Evolutionary conservation across 2,888 invertebrate species (phyloP).

Genomic region (Caenorhabditis afra): DNA sequence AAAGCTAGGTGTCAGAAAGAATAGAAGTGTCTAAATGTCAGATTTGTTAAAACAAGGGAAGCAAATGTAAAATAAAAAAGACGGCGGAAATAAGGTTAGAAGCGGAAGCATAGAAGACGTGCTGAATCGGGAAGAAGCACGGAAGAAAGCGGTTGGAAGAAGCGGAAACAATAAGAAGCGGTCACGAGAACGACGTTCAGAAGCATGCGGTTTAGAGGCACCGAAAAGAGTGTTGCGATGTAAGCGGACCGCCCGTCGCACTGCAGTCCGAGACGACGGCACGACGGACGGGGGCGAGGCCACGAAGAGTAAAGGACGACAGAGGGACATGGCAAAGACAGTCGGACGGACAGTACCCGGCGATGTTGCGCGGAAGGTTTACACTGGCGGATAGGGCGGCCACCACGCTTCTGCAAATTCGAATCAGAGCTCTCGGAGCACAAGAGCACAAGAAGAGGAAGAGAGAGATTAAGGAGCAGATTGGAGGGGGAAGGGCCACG

Average conservation of each 20-base stretch:
- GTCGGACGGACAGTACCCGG: slow-evolving; percentile 63
- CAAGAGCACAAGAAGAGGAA: slow-evolving; percentile 1
- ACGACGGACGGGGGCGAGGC: slow-evolving; percentile 45
- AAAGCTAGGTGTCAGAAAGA: slow-evolving; percentile 17
- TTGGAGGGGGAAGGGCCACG: neutral
- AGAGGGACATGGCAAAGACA: slow-evolving; percentile 54
- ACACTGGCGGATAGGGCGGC: slow-evolving; percentile 62
- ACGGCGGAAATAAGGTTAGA: slow-evolving; percentile 6
- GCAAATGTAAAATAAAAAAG: slow-evolving; percentile 6
- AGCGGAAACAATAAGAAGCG: slow-evolving; percentile 11
- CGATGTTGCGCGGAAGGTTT: slow-evolving; percentile 64
- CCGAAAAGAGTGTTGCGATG: slow-evolving; percentile 42
- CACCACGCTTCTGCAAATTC: slow-evolving; percentile 63
- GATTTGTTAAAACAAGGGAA: slow-evolving; percentile 8
- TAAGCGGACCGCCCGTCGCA: slow-evolving; percentile 38
- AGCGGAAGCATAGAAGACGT: slow-evolving; percentile 18
- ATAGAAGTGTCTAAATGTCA: slow-evolving; percentile 2
- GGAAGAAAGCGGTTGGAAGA: neutral
- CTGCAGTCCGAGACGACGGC: slow-evolving; percentile 29
- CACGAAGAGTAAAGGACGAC: slow-evolving; percentile 47
- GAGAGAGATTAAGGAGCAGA: neutral
- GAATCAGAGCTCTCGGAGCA: slow-evolving; percentile 5
- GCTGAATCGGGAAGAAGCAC: slow-evolving; percentile 12
- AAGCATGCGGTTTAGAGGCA: slow-evolving; percentile 32
- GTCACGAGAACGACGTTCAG: slow-evolving; percentile 3